These are phyloP conservation scores for Caenorhabditis sulstoni DNA, from an alignment of 2,888 invertebrate species.

Conservation along the genomic window DNA sequence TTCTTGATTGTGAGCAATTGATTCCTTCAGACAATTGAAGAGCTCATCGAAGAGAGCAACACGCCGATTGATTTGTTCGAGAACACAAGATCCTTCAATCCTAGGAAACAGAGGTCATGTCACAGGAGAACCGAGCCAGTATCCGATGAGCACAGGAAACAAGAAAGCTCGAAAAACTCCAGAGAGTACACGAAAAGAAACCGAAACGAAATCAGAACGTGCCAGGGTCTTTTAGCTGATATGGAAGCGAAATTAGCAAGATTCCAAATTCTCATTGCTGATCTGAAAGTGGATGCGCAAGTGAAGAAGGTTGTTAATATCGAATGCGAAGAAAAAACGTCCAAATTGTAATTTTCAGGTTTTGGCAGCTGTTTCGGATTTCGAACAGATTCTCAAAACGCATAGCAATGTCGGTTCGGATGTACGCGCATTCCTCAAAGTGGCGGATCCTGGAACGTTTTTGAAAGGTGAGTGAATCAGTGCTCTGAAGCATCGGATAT, in stretches of 20 bases:
- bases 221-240: conserved; percentile 3
- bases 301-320: no score
- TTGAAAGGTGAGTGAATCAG: background rate
- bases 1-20: background rate
- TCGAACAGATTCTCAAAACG: conserved; percentile 2
- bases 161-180: conserved; percentile 46
- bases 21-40: conserved; percentile 12
- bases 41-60: background rate
- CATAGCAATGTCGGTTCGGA: conserved; percentile 4
- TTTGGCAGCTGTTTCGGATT: background rate
- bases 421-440: background rate
- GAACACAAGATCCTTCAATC: conserved; percentile 29
- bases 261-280: background rate
- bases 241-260: conserved; percentile 5
- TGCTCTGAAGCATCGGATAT: background rate
- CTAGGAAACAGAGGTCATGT: conserved; percentile 45
- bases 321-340: no score
- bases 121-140: conserved; percentile 47
- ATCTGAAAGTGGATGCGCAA: background rate
- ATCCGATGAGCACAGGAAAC: conserved; percentile 25
- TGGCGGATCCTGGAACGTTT: background rate
- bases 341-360: conserved; percentile 5
- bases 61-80: conserved; percentile 30
- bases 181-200: conserved; percentile 55
- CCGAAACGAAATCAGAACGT: conserved; percentile 33